These are phyloP conservation scores for Limnothrissa miodon DNA, from an alignment of 2,113 vertebrate genomes.

Conservation along the genomic window DNA sequence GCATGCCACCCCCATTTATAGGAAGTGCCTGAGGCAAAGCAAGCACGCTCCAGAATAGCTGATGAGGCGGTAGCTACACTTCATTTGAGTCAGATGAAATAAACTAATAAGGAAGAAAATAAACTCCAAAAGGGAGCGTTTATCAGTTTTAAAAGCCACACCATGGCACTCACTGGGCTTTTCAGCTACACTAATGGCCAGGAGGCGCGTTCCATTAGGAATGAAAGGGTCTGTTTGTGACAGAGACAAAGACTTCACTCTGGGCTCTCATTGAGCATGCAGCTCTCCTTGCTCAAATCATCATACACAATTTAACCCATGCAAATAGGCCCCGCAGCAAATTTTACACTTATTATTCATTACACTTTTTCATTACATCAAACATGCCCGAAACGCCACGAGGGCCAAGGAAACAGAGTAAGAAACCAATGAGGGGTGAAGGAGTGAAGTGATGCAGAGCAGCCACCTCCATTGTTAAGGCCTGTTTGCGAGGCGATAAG, in stretches of 20 bases:
- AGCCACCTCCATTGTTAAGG: neutral
- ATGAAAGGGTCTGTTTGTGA: neutral
- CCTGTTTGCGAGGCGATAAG: neutral
- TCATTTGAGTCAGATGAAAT: constrained; percentile 15
- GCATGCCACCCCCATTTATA: neutral
- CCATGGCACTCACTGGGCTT: neutral
- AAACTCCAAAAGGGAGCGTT: neutral
- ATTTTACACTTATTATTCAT: constrained; percentile 3
- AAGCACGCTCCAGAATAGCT: neutral
- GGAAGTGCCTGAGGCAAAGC: neutral
- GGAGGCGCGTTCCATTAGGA: neutral
- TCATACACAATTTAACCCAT: neutral
- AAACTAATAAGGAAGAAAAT: constrained; percentile 12
- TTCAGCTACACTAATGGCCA: neutral
- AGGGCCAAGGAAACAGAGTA: neutral
- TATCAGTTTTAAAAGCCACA: neutral
- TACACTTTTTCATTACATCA: neutral
- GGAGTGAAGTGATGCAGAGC: neutral
- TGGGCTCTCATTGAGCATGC: neutral
- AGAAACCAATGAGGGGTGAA: neutral
- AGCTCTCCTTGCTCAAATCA: neutral
- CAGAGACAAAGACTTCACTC: neutral
- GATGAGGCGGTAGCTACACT: constrained; percentile 1
- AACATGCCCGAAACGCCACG: neutral
- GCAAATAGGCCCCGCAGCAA: neutral